Percentiles rank a stretch among this genome's conserved stretches.
Evolutionary conservation across 1,140 invertebrate genomes (phyloP).

Genomic region (Mercenaria mercenaria): DNA sequence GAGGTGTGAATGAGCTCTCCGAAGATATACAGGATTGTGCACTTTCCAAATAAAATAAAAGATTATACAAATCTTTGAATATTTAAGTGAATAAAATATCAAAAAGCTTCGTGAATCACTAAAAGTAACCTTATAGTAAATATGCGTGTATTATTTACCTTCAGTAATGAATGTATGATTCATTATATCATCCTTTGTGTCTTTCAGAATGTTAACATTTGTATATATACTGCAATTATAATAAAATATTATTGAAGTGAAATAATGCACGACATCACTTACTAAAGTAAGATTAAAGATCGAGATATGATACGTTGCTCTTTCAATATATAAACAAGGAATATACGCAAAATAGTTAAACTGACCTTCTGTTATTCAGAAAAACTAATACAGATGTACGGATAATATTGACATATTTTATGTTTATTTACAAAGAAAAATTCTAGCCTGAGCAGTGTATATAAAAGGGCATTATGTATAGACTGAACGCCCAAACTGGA

Average conservation of each 20-base stretch:
- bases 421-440: neutral
- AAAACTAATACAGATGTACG: no score
- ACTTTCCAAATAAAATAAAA: no score
- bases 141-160: conserved; percentile 18
- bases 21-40: no score
- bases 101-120: no score
- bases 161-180: conserved; percentile 14
- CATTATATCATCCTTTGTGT: conserved; percentile 7
- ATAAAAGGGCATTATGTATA: neutral
- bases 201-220: neutral
- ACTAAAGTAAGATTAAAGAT: no score
- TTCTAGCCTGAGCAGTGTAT: neutral
- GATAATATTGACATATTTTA: neutral
- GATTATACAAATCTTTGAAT: no score
- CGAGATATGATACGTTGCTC: no score
- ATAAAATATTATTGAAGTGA: neutral
- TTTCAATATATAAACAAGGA: neutral
- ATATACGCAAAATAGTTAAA: no score
- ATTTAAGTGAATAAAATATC: no score
- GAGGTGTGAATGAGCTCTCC: no score
- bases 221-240: conserved; percentile 7
- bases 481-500: neutral
- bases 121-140: no score
- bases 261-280: neutral
- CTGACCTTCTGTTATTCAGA: no score